Percentiles rank a stretch among this genome's conserved stretches.
These are phyloP conservation scores for Anomalospiza imberbis DNA, from an alignment of 2,797 vertebrate species.

Conservation along the genomic window DNA sequence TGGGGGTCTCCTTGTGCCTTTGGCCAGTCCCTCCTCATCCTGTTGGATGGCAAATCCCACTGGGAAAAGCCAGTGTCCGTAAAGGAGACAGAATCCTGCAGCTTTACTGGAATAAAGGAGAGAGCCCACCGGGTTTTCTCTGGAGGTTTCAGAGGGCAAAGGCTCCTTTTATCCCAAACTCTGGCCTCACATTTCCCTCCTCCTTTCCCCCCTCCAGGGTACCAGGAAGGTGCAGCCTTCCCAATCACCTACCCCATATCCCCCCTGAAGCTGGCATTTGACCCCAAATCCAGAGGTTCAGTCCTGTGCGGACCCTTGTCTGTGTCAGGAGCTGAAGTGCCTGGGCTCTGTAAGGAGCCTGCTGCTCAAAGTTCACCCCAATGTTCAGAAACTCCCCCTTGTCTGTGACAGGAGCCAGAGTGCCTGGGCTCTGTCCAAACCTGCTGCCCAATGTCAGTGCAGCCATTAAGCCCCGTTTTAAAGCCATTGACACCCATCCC, in stretches of 20 bases:
- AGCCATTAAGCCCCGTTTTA: too few species aligned
- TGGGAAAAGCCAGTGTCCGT: neutral
- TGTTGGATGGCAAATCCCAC: rapidly evolving
- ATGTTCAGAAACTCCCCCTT: neutral
- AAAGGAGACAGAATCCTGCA: neutral
- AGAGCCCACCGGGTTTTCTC: rapidly evolving
- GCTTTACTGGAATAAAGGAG: rapidly evolving
- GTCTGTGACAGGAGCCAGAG: neutral
- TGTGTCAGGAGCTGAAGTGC: rapidly evolving
- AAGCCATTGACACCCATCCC: rapidly evolving
- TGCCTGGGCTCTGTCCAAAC: rapidly evolving
- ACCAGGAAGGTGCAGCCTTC: neutral
- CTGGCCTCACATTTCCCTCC: rapidly evolving
- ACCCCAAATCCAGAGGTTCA: neutral
- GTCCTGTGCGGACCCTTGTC: neutral
- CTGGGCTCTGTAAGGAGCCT: neutral
- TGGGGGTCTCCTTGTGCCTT: neutral
- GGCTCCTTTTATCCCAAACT: neutral
- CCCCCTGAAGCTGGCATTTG: neutral
- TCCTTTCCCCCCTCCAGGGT: neutral
- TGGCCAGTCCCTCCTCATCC: neutral
- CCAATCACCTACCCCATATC: rapidly evolving
- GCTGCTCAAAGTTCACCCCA: neutral
- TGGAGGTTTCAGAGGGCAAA: rapidly evolving
- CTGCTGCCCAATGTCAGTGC: neutral